Evolutionary conservation across 2,888 invertebrate genomes (phyloP), one percentile per base, ranked within the genome.

Genomic region (Pterostichus niger): DNA sequence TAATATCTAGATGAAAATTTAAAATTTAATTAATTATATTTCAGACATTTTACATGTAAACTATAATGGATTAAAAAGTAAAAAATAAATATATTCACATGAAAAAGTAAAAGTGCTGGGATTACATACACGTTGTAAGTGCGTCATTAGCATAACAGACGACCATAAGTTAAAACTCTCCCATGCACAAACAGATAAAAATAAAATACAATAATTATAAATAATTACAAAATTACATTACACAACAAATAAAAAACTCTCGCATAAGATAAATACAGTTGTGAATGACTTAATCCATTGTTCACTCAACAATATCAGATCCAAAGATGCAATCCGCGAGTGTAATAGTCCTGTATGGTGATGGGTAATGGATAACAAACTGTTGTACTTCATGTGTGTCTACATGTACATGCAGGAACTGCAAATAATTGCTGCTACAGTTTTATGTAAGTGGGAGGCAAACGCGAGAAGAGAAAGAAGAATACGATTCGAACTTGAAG

Each of bases 151-250:
- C 46, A 71, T 71, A 71, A 71, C 7, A 17, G 9, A 71, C 11
- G 11, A 40, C 15, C 17, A 40, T 71, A 17, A 71, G 44, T 71
- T 17, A 71, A 71, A 71, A 71, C 15, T 71, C 68, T 71, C 68
- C 15, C 56, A 40, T n/a, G 31, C 33, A 15, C 13, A 24, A 24
- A 24, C 24, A 17, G 68, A 71, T 71, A 71, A 40, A 61, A 31
- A 71, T 71, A 71, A 40, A 40, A 71, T 13, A 40, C 24, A 52
- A 52, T 44, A 71, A 71, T 71, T 71, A 71, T 71, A 68, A 68
- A 44, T 68, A 71, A 71, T 71, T 71, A 46, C 44, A 71, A 71
- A 71, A 71, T 44, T 71, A 44, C 44, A 71, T 17, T 17, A 17
- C 56, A 17, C 13, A 6, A 13, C 15, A 9, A 40, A 64, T n/a